Evolutionary conservation across 1,140 invertebrate genomes (phyloP).

Genomic region (Drosophila subpulchrella): DNA sequence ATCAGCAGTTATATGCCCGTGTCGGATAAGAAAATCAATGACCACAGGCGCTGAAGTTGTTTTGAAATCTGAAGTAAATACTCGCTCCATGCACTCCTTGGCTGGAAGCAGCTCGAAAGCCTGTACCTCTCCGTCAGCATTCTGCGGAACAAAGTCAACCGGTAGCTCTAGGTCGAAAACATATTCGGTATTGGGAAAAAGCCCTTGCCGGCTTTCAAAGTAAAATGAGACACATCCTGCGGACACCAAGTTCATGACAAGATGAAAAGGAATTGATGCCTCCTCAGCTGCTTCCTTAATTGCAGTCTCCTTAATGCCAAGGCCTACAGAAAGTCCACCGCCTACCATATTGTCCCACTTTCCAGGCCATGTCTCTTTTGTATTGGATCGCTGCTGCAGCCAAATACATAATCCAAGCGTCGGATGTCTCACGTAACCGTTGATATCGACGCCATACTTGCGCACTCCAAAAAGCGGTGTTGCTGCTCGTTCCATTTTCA

Average conservation of each 20-base stretch:
- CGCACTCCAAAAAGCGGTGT: constrained; percentile 96
- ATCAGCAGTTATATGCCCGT: constrained; percentile 94
- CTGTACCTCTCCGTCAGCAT: constrained; percentile 97
- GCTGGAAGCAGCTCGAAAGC: constrained; percentile 94
- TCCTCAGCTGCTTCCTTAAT: constrained; percentile 97
- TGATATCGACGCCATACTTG: constrained; percentile 97
- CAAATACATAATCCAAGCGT: constrained; percentile 95
- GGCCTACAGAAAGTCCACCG: constrained; percentile 95
- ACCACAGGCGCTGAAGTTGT: constrained; percentile 96
- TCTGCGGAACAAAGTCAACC: constrained; percentile 93
- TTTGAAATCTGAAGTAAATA: constrained; percentile 94
- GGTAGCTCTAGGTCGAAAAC: constrained; percentile 97
- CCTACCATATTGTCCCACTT: constrained; percentile 98
- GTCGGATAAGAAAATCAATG: constrained; percentile 95
- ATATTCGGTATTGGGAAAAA: constrained; percentile 97
- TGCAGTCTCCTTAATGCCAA: constrained; percentile 94
- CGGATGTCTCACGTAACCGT: constrained; percentile 94
- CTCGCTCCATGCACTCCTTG: constrained; percentile 91
- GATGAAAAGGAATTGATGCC: constrained; percentile 91
- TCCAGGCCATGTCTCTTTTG: constrained; percentile 97
- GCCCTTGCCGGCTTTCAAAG: constrained; percentile 95
- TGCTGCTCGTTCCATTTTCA: constrained; percentile 96
- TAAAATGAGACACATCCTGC: constrained; percentile 95
- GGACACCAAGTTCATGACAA: constrained; percentile 91
- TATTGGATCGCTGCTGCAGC: constrained; percentile 95